phyloP scores from a whole-genome alignment of 1,140 invertebrate species.

The Tetragonula clypearis region DNA sequence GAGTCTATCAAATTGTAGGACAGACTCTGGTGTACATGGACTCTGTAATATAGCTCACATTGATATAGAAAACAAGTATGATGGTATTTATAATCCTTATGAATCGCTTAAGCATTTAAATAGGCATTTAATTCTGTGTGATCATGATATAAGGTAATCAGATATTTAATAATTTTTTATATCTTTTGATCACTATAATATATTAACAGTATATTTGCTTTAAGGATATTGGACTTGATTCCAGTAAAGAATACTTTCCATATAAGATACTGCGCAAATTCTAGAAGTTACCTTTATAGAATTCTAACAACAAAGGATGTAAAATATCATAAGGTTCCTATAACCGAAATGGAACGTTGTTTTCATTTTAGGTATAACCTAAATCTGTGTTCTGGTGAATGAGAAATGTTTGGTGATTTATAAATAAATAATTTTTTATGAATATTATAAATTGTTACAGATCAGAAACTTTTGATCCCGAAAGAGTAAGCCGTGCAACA shows the following conservation, averaged over 20 bases:
- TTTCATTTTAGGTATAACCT: conserved; percentile 57
- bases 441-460: conserved; percentile 31
- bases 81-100: conserved; percentile 79
- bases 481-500: conserved; percentile 62
- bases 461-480: conserved; percentile 61
- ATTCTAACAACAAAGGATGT: conserved; percentile 78
- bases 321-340: conserved; percentile 62
- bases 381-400: background rate
- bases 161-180: conserved; percentile 17
- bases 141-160: conserved; percentile 77
- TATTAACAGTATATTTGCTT: conserved; percentile 57
- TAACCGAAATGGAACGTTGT: conserved; percentile 64
- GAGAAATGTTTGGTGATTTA: background rate
- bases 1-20: conserved; percentile 81
- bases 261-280: conserved; percentile 83
- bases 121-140: conserved; percentile 82
- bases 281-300: conserved; percentile 87
- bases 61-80: conserved; percentile 82
- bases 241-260: conserved; percentile 84
- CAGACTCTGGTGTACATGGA: conserved; percentile 89
- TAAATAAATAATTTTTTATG: background rate
- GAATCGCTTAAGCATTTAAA: conserved; percentile 82
- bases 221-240: conserved; percentile 82
- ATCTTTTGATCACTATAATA: background rate
- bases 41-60: conserved; percentile 85